phyloP scores from a whole-genome alignment of 1,140 invertebrate genomes.

The Ostrea denselamellosa region DNA sequence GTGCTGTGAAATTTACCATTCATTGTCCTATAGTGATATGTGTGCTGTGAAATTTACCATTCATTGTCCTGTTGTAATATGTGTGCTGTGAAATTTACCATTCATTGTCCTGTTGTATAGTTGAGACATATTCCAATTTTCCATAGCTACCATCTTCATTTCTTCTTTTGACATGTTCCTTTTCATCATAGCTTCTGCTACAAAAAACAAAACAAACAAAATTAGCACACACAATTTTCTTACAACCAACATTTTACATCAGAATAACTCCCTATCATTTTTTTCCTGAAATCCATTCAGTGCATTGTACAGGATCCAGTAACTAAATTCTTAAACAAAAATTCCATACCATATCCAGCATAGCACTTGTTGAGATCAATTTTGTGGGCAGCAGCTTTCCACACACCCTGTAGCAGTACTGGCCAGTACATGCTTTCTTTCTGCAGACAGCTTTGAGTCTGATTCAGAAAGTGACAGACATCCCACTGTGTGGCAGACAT shows the following conservation, averaged over 20 bases:
- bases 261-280: background rate
- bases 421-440: background rate
- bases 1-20: too few species aligned
- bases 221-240: background rate
- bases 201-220: background rate
- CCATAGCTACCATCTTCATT: background rate
- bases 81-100: background rate
- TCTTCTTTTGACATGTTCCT: background rate
- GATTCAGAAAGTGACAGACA: background rate
- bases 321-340: background rate
- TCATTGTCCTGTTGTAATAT: background rate
- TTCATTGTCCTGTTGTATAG: constrained; percentile 18
- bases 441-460: background rate
- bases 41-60: background rate
- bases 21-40: too few species aligned
- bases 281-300: background rate
- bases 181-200: constrained; percentile 16
- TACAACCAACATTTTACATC: background rate
- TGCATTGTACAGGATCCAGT: background rate
- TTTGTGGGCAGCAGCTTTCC: background rate
- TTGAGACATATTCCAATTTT: background rate
- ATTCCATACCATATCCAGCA: constrained; percentile 4
- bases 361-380: constrained; percentile 13
- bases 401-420: background rate
- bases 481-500: background rate